Evolutionary conservation across 2,797 vertebrate species (phyloP), one percentile per base, ranked within the genome.

Genomic region (Paedocypris micromegethes): DNA sequence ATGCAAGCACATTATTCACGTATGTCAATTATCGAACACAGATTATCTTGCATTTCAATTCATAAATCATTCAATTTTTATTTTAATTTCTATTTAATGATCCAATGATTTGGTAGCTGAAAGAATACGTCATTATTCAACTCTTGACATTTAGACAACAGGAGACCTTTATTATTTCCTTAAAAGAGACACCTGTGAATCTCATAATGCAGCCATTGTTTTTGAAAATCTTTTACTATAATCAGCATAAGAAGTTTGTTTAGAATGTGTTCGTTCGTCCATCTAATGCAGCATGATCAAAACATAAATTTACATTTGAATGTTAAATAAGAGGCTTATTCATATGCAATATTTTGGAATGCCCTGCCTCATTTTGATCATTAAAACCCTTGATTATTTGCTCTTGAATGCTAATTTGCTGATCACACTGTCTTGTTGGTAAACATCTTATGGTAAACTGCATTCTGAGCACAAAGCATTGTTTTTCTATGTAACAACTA

Each of bases 261-360:
- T 44, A n/a, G 1, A 50, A 62, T 38, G 40, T 43, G 9, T 62
- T 41, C n/a, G 47, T 68, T 59, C 59, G 23, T 23, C 9, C 9
- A 53, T 5, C 8, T 6, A 62, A 55, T 56, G 9, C 6, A 43
- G 37, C 45, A 43, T 68, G 66, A 68, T 52, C 49, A 68, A 68
- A 68, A 68, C 66, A 60, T 9, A 59, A n/a, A 68, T 60, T 53
- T 68, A 4, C 66, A 60, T 59, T 9, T 68, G 9, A 68, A 68
- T 66, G 57, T 47, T 4, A 48, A 38, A 63, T 2, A 70, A 57
- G 53, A 39, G 68, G 7, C 9, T 51, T 9, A 44, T 63, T 59
- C 23, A 23, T 50, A 6, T 0, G 7, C 43, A 49, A 49, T 43
- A 37, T 43, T 69, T 23, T 55, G 63, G 64, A 23, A 57, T 44